phyloP scores from a whole-genome alignment of 2,888 invertebrate species.

The Oeneis ivallda region DNA sequence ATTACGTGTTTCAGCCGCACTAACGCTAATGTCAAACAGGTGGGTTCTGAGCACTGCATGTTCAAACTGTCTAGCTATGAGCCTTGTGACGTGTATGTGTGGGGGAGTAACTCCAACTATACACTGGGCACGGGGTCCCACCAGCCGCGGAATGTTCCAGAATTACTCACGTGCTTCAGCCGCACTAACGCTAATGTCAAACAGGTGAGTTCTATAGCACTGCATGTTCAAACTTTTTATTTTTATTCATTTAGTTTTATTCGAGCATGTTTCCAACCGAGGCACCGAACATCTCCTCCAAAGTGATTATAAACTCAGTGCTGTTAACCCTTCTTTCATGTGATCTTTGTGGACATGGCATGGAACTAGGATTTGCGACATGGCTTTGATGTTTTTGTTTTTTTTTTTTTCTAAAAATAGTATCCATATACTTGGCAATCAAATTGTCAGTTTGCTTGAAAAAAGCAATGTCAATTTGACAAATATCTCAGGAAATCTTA shows the following conservation, averaged over 20 bases:
- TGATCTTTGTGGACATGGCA: too few relatives aligned
- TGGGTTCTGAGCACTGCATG: conserved; percentile 51
- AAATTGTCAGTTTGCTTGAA: conserved; percentile 1
- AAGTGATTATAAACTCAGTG: too few relatives aligned
- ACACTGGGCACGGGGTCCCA: conserved; percentile 89
- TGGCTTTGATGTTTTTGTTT: neutral
- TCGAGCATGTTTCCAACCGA: too few relatives aligned
- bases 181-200: conserved; percentile 81
- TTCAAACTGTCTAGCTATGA: conserved; percentile 56
- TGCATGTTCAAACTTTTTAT: conserved; percentile 62
- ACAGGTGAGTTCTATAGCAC: conserved; percentile 65
- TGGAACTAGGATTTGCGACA: too few relatives aligned
- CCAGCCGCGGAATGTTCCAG: conserved; percentile 83
- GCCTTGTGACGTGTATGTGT: conserved; percentile 87
- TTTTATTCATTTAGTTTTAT: too few relatives aligned
- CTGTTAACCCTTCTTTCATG: too few relatives aligned
- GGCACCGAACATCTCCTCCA: too few relatives aligned
- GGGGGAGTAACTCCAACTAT: conserved; percentile 93
- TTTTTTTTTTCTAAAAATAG: neutral
- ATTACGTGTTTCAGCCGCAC: conserved; percentile 84
- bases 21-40: conserved; percentile 82
- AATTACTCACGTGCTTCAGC: conserved; percentile 85
- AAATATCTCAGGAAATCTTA: conserved; percentile 3
- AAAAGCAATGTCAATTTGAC: conserved; percentile 12
- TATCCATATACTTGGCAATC: neutral